Percentiles rank a stretch among this genome's conserved stretches.
Conservation (phyloP, 2,888 invertebrate species). For the Lasioglossum marginatum region DNA sequence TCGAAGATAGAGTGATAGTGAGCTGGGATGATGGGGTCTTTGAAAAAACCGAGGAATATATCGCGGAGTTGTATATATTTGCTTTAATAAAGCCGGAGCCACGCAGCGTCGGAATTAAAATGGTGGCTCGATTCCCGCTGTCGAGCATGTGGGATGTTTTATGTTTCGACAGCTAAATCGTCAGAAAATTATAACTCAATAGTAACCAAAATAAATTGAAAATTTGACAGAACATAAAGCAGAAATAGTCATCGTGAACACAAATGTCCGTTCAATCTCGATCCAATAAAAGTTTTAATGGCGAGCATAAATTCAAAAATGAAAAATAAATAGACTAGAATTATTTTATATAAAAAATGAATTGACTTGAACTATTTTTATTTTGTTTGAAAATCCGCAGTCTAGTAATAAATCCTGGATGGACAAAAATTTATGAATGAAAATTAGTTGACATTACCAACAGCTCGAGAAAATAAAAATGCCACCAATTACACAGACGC, state of each 20-base stretch:
- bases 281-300: not conserved
- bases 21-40: conserved; percentile 5
- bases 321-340: no score
- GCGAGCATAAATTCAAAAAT: not conserved
- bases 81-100: not conserved
- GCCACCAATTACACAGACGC: conserved; percentile 38
- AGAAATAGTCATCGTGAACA: not conserved
- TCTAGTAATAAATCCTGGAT: not conserved
- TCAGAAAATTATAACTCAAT: not conserved
- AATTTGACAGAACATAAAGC: not conserved
- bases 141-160: not conserved
- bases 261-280: not conserved
- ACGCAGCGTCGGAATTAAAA: not conserved
- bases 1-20: conserved; percentile 33
- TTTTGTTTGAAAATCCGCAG: no score
- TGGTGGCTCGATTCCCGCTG: not conserved
- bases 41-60: conserved; percentile 21
- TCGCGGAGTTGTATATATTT: not conserved
- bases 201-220: not conserved
- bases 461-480: not conserved
- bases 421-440: conserved; percentile 34
- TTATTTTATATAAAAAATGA: no score
- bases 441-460: conserved; percentile 17
- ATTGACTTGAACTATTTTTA: no score
- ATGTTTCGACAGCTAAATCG: not conserved